phyloP scores from a whole-genome alignment of 2,113 vertebrate genomes.

The Pitta sordida region DNA sequence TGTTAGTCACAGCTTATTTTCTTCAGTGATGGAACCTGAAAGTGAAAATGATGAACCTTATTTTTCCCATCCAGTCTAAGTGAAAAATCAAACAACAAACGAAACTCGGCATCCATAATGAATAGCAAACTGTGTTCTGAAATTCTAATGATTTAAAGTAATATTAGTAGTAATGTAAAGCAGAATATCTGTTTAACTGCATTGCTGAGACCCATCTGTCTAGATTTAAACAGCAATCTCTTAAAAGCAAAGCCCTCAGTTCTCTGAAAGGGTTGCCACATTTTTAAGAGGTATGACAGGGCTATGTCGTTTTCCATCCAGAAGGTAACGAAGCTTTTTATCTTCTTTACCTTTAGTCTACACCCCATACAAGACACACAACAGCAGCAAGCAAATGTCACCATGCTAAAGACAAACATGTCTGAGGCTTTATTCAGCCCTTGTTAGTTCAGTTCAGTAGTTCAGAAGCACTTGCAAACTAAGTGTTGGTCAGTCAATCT shows the following conservation, averaged over 20 bases:
- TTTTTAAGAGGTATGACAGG: not conserved
- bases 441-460: not conserved
- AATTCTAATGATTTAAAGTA: slow-evolving; percentile 36
- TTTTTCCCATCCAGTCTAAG: slow-evolving; percentile 20
- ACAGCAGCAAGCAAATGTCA: not conserved
- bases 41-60: slow-evolving; percentile 38
- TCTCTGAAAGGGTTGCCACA: not conserved
- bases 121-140: slow-evolving; percentile 26
- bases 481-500: not conserved
- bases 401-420: not conserved
- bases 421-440: not conserved
- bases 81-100: slow-evolving; percentile 46
- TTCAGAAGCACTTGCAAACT: not conserved
- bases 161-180: slow-evolving; percentile 19
- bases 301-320: not conserved
- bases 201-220: slow-evolving; percentile 2
- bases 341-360: not conserved
- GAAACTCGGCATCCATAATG: not conserved
- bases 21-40: not conserved
- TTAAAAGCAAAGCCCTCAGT: not conserved
- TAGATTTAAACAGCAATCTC: slow-evolving; percentile 11
- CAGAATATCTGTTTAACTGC: slow-evolving; percentile 16
- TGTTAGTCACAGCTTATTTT: slow-evolving; percentile 37
- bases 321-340: not conserved
- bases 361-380: not conserved